Evolutionary conservation across 1,140 invertebrate species (phyloP), one percentile per base, ranked within the genome.

Genomic region (Atopsyche davidsoni): DNA sequence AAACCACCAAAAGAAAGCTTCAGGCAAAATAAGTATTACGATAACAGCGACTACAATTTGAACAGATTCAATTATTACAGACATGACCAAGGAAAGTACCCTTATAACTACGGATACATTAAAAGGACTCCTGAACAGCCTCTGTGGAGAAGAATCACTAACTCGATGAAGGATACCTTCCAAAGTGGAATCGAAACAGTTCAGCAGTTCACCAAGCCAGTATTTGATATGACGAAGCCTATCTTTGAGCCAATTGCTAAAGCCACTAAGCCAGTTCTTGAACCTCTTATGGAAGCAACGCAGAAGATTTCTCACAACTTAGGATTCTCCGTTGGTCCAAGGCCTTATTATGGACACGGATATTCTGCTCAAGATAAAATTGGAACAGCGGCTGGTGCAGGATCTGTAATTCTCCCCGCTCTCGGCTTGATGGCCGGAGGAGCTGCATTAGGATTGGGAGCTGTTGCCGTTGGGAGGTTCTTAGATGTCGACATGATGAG

Each of bases 261-360:
- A 60, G 80, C 80, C 0, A 79, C 81, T 1, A 72, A 79, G 31
- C 83, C 85, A 0, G 83, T 87, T 1, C 72, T 86, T 9, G 82
- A 85, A 47, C 84, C 85, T 1, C 51, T 87, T 2, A 77, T 86
- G 0, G 85, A 87, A 66, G 85, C 84, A 0, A 84, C 85, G 0
- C 82, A 86, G 2, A 86, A 87, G 66, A 86, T 86, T 42, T 82
- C 82, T 1, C 75, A 85, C 46, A 88, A 87, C 62, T 66, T 87
- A 6, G 86, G 86, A 3, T 67, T 87, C 1, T 75, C 79, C 1
- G 46, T 60, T 10, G 2, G 32, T 44, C 62, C 68, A 57, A 60
- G 61, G 59, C 69, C 72, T 31, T 54, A 51, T 49, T 44, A 53
- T 14, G 51, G 51, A 2, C 40, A 52, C 18, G 59, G 64, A 14